Evolutionary conservation across 2,113 vertebrate genomes (phyloP), one percentile per base, ranked within the genome.

Genomic region (Eclectus roratus): DNA sequence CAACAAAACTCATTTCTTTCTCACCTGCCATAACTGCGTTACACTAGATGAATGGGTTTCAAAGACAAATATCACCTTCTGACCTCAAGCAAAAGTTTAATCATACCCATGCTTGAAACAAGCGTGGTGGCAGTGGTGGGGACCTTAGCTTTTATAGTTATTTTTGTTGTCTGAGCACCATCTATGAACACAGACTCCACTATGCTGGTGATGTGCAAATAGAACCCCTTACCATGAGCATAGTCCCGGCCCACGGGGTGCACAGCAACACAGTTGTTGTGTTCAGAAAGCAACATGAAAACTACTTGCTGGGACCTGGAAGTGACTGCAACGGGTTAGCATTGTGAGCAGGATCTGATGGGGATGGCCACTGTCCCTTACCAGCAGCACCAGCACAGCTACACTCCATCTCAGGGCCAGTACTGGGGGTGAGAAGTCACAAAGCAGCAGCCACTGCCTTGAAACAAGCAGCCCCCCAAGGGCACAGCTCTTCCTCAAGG

Each of bases 231-330:
- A 2, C 25, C 11, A 46, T 1, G 19, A 7, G 31, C 28, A 2
- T 4, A 37, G 74, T 24, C 50, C 27, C 1, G 0, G 16, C 12
- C 63, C 2, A 0, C 0, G 24, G 2, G 15, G n/a, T 14, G 50
- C 64, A 23, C 53, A 15, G 15, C 0, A 7, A 17, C 17, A 5
- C 1, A 35, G 70, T 12, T 20, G 5, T 3, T 58, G 83, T 83
- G 74, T 76, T 16, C 43, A 14, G 24, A 58, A 37, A 17, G 9
- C 43, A 46, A 46, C 10, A 35, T 7, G 41, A 49, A 76, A 70
- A 29, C 11, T 13, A 9, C 9, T 21, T 10, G 31, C 12, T 60
- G 52, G n/a, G 33, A 60, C n/a, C 24, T 61, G 43, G 74, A 47
- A 43, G 24, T 5, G 52, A 53, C 43, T 19, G 78, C 39, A 55